A percentile compares a stretch with the other conserved stretches of the same genome.
Evolutionary conservation across 2,888 invertebrate genomes (phyloP).

Genomic region (Drosophila ustulata): DNA sequence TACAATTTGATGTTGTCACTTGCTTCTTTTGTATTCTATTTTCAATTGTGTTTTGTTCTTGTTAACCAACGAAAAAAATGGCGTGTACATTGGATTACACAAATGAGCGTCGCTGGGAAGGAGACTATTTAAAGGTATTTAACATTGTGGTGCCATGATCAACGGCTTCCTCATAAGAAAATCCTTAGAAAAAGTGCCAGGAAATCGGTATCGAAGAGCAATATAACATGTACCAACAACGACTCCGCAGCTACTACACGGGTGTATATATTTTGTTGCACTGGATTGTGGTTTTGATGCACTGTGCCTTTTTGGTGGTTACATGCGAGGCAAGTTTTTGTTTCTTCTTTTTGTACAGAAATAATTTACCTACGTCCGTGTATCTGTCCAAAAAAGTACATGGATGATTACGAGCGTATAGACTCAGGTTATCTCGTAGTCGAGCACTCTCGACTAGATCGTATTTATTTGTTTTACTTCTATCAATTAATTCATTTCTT

Average conservation of each 20-base stretch:
- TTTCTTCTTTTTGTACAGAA: no score
- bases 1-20: background rate
- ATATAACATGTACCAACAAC: conserved; percentile 20
- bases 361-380: no score
- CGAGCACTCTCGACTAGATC: no score
- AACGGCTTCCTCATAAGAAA: background rate
- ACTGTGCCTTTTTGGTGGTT: conserved; percentile 33
- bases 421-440: no score
- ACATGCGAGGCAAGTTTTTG: conserved; percentile 39
- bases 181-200: conserved; percentile 28
- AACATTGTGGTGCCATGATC: background rate
- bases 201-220: conserved; percentile 27
- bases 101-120: conserved; percentile 31
- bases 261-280: conserved; percentile 33
- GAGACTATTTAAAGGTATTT: conserved; percentile 30
- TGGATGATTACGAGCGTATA: no score
- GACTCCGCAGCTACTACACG: conserved; percentile 26
- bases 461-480: background rate
- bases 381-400: no score
- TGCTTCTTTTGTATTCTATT: background rate
- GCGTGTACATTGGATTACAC: conserved; percentile 26
- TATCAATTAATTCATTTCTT: background rate
- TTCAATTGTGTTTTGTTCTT: background rate
- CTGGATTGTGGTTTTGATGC: background rate
- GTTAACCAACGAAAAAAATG: conserved; percentile 17